These are phyloP conservation scores for Halcyon badia DNA, from an alignment of 2,797 vertebrate genomes.

Conservation along the genomic window DNA sequence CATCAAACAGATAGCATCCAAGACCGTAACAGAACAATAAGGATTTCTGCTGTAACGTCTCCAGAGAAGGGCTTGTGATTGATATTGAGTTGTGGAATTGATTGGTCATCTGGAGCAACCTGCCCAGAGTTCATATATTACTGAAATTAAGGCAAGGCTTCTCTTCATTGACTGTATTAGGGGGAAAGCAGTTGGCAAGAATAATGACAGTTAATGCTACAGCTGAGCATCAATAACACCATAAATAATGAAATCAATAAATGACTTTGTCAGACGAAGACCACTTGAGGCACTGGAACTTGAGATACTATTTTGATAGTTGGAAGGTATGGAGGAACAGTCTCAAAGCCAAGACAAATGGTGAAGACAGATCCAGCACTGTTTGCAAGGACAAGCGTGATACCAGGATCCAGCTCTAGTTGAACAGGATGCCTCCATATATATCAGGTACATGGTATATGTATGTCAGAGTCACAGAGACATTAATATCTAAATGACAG, in stretches of 20 bases:
- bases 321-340: background rate
- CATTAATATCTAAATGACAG: background rate
- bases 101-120: conserved; percentile 8
- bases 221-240: background rate
- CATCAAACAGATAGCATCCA: background rate
- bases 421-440: background rate
- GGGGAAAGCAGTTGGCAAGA: background rate
- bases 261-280: background rate
- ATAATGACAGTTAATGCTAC: conserved; percentile 2
- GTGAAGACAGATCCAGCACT: background rate
- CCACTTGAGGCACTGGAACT: background rate
- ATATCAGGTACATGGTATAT: background rate
- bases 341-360: background rate
- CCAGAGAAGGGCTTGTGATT: background rate
- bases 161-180: background rate
- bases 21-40: background rate
- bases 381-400: background rate
- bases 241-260: conserved; percentile 33
- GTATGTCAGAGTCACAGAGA: background rate
- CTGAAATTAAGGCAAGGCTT: conserved; percentile 18
- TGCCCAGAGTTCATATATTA: background rate
- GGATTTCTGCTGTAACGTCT: background rate
- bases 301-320: background rate
- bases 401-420: background rate
- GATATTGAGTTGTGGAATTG: background rate